Evolutionary conservation across 2,888 invertebrate genomes (phyloP).

Genomic region (Lysandra bellargus): DNA sequence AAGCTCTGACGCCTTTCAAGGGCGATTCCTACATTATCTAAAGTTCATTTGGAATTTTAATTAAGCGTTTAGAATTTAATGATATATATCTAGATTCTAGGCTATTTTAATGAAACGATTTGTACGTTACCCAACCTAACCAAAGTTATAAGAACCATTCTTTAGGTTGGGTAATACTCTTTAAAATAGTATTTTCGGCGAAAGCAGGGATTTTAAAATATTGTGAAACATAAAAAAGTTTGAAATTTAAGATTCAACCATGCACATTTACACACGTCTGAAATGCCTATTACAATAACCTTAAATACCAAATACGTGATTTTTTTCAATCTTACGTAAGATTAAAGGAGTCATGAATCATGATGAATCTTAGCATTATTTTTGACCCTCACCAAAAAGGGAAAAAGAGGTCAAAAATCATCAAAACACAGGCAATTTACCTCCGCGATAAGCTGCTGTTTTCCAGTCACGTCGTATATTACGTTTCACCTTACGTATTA

Average conservation of each 20-base stretch:
- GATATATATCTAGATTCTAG: background rate
- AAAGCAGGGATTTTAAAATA: too few species aligned
- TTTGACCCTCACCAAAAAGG: background rate
- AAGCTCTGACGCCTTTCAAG: background rate
- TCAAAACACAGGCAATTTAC: background rate
- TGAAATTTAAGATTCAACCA: too few species aligned
- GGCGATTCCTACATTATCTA: background rate
- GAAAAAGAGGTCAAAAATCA: background rate
- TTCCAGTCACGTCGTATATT: background rate
- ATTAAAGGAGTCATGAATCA: too few species aligned
- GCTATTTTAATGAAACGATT: background rate
- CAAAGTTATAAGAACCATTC: background rate
- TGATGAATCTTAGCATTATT: too few species aligned
- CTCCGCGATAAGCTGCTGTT: background rate
- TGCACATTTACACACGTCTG: too few species aligned
- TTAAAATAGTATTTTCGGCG: too few species aligned
- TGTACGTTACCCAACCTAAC: background rate
- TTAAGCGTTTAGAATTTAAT: background rate
- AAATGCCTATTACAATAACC: too few species aligned
- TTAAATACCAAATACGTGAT: too few species aligned
- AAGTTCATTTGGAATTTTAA: slow-evolving; percentile 13
- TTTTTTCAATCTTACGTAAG: too few species aligned
- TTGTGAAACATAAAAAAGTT: too few species aligned
- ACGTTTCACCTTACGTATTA: background rate
- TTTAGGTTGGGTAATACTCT: too few species aligned